phyloP scores from a whole-genome alignment of 2,888 invertebrate genomes.

The Papilio elwesi region DNA sequence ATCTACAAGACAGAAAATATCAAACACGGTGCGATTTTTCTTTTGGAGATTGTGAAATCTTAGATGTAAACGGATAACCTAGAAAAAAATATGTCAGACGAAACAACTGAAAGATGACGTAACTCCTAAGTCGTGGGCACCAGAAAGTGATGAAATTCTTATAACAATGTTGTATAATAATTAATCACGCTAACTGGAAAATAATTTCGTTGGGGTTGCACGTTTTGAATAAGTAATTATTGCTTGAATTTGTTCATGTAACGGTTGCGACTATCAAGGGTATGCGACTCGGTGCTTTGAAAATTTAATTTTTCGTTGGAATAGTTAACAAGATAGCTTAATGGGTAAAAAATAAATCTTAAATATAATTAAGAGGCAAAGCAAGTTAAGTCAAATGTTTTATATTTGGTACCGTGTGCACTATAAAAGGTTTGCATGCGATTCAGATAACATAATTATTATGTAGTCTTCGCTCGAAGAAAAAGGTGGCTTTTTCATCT shows the following conservation, averaged over 20 bases:
- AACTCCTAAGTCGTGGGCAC: not conserved
- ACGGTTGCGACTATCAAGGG: slow-evolving; percentile 1
- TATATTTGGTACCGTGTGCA: not conserved
- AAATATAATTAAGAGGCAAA: slow-evolving; percentile 9
- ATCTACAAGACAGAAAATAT: too few relatives aligned
- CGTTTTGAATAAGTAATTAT: slow-evolving; percentile 19
- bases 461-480: too few relatives aligned
- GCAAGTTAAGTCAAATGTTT: not conserved
- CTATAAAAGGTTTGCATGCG: too few relatives aligned
- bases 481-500: too few relatives aligned
- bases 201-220: slow-evolving; percentile 10
- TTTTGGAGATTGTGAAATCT: too few relatives aligned
- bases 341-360: slow-evolving; percentile 18
- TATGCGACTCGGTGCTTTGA: slow-evolving; percentile 8
- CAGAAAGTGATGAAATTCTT: not conserved
- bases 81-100: too few relatives aligned
- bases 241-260: slow-evolving; percentile 4
- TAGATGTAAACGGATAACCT: too few relatives aligned
- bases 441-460: too few relatives aligned
- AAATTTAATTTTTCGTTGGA: slow-evolving; percentile 18
- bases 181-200: not conserved
- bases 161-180: not conserved
- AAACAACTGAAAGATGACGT: too few relatives aligned
- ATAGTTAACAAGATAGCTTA: slow-evolving; percentile 14
- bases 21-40: too few relatives aligned